Conservation (phyloP, 1,140 invertebrate species). For the Aleiodes sp. region DNA sequence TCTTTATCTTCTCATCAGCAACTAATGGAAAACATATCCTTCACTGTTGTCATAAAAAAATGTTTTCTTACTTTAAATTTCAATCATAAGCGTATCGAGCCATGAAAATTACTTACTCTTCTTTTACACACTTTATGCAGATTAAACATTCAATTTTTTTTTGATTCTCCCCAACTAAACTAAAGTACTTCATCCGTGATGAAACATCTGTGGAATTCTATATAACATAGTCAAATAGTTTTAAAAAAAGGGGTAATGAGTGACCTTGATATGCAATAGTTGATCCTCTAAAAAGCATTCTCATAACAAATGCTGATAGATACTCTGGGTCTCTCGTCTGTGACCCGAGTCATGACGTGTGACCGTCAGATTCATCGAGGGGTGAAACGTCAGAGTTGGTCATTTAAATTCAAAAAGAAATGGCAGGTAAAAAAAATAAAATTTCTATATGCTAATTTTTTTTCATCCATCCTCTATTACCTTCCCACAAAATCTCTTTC, state of each 20-base stretch:
- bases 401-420: not conserved
- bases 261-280: not conserved
- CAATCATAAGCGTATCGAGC: conserved; percentile 1
- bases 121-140: not conserved
- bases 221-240: not conserved
- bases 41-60: not conserved
- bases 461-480: no score
- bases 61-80: not conserved
- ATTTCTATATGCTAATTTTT: no score
- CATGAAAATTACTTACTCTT: not conserved
- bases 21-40: no score
- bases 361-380: conserved; percentile 1
- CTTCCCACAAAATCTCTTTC: no score
- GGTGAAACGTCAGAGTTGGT: not conserved
- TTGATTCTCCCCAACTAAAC: not conserved
- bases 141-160: not conserved
- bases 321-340: not conserved
- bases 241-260: not conserved
- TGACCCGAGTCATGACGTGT: conserved; percentile 9
- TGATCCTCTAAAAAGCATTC: not conserved
- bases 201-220: not conserved
- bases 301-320: not conserved
- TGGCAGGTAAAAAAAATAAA: no score
- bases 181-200: not conserved
- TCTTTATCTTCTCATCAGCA: no score